Evolutionary conservation across 2,797 vertebrate genomes (phyloP).

Genomic region (Cyclopterus lumpus): DNA sequence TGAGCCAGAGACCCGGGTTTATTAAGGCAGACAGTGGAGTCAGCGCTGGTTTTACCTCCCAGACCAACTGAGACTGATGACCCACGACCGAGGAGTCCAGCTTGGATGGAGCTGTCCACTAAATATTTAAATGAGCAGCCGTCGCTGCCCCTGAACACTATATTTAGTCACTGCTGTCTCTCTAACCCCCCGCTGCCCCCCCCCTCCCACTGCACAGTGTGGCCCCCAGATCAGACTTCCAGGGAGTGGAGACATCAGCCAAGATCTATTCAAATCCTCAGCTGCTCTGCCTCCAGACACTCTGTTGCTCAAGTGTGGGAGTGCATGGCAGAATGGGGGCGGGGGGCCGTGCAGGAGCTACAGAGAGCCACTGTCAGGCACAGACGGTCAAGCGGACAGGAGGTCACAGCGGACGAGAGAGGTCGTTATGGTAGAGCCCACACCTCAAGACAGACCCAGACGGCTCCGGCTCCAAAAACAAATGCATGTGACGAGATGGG

Average conservation of each 20-base stretch:
- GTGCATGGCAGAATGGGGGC: neutral
- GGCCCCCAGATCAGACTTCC: slow-evolving; percentile 38
- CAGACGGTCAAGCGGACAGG: slow-evolving; percentile 53
- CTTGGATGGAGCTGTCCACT: slow-evolving; percentile 57
- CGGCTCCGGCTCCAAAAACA: slow-evolving; percentile 68
- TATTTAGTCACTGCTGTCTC: slow-evolving; percentile 65
- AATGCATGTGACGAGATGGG: slow-evolving; percentile 24
- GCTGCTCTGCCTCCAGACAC: slow-evolving; percentile 70
- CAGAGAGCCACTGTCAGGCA: slow-evolving; percentile 31
- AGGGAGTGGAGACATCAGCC: slow-evolving; percentile 50
- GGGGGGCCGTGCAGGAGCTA: neutral
- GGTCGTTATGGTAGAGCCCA: slow-evolving; percentile 61
- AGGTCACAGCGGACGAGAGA: slow-evolving; percentile 39
- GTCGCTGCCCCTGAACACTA: slow-evolving; percentile 53
- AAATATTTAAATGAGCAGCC: slow-evolving; percentile 68
- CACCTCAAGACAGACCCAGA: slow-evolving; percentile 65
- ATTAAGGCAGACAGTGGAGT: slow-evolving; percentile 21
- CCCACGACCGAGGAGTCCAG: slow-evolving; percentile 43
- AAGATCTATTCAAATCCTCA: slow-evolving; percentile 68
- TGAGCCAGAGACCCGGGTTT: neutral
- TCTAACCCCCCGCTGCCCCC: slow-evolving; percentile 37
- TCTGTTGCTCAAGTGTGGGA: slow-evolving; percentile 42
- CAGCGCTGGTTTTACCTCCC: slow-evolving; percentile 24
- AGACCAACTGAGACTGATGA: slow-evolving; percentile 59
- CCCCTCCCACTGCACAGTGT: slow-evolving; percentile 28